These are phyloP conservation scores for Prunella fulvescens DNA, from an alignment of 2,113 vertebrate species.

Conservation along the genomic window DNA sequence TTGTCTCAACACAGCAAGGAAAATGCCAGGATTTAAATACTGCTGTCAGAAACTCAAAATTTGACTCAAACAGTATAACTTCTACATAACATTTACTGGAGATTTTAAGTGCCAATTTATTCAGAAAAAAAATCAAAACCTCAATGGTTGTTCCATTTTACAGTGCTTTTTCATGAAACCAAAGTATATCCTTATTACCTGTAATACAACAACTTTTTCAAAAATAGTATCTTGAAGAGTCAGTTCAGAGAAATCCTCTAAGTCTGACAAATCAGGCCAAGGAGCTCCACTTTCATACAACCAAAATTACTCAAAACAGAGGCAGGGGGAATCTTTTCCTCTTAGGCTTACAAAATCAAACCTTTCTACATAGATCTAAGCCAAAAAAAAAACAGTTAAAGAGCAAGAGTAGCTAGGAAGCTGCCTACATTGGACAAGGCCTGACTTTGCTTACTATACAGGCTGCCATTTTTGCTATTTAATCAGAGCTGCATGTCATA, in stretches of 20 bases:
- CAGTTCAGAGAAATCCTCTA: not conserved
- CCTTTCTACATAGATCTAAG: not conserved
- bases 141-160: not conserved
- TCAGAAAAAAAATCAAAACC: accelerated
- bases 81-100: not conserved
- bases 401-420: not conserved
- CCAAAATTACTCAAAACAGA: not conserved
- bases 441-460: not conserved
- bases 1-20: not conserved
- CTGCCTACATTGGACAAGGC: not conserved
- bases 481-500: not conserved
- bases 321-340: not conserved
- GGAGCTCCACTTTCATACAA: not conserved
- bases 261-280: not conserved
- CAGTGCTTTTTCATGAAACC: not conserved
- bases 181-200: not conserved
- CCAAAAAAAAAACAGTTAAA: not conserved
- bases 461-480: not conserved
- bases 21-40: not conserved
- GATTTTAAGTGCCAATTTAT: not conserved
- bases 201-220: not conserved
- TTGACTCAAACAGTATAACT: not conserved
- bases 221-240: not conserved
- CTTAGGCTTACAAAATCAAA: not conserved
- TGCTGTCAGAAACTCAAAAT: not conserved